Evolutionary conservation across 1,140 invertebrate genomes (phyloP).

Genomic region (Potamilus streckersoni): DNA sequence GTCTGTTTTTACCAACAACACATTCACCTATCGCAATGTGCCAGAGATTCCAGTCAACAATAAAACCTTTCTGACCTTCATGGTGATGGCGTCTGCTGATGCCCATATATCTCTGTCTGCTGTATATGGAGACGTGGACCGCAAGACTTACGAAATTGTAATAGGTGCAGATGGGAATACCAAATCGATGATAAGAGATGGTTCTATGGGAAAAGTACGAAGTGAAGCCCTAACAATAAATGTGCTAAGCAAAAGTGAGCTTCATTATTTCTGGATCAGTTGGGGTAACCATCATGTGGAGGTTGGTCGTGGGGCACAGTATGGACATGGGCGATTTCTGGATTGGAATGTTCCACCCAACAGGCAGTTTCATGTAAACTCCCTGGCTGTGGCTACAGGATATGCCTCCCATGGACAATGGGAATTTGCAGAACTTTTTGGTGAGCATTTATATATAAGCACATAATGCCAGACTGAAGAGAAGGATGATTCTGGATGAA

Average conservation of each 20-base stretch:
- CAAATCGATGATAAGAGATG: slow-evolving; percentile 55
- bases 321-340: slow-evolving; percentile 55
- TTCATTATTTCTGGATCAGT: slow-evolving; percentile 62
- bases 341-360: slow-evolving; percentile 56
- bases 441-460: slow-evolving; percentile 30
- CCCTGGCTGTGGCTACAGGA: slow-evolving; percentile 62
- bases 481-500: too few species aligned
- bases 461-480: too few species aligned
- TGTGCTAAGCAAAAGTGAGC: slow-evolving; percentile 47
- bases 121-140: slow-evolving; percentile 60
- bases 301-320: slow-evolving; percentile 59
- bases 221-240: slow-evolving; percentile 56
- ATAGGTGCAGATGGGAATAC: slow-evolving; percentile 57
- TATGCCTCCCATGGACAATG: slow-evolving; percentile 56
- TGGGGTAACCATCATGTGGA: slow-evolving; percentile 54
- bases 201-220: slow-evolving; percentile 46
- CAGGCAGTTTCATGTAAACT: slow-evolving; percentile 59
- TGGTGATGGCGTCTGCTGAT: slow-evolving; percentile 59
- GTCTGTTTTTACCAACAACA: slow-evolving; percentile 60
- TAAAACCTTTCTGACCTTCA: slow-evolving; percentile 63
- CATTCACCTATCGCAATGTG: slow-evolving; percentile 59
- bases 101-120: slow-evolving; percentile 60
- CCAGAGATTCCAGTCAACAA: slow-evolving; percentile 61
- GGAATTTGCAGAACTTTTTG: slow-evolving; percentile 65
- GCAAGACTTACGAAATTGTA: slow-evolving; percentile 61